Evolutionary conservation across 92 coral and sea anemone genomes (phyloP).

Genomic region (Blastomussa wellsi): DNA sequence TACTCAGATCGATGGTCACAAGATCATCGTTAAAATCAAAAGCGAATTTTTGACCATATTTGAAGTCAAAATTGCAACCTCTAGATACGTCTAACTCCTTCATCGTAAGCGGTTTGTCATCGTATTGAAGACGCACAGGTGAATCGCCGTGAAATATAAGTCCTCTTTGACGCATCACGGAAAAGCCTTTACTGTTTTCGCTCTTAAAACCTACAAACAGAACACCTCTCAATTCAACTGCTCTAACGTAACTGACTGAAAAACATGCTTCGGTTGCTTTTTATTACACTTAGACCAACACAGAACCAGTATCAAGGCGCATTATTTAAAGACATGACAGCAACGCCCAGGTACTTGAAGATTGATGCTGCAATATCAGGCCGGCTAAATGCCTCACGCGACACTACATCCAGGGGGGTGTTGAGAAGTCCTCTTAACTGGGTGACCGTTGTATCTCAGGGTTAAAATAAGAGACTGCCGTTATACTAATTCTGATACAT

Average conservation of each 20-base stretch:
- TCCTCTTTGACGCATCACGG: conserved; percentile 22
- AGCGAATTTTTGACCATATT: conserved; percentile 69
- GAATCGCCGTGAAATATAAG: conserved; percentile 14
- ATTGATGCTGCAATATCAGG: background rate
- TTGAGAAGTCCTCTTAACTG: too few relatives aligned
- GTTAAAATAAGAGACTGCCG: background rate
- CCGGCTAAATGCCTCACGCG: background rate
- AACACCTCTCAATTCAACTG: conserved; percentile 8
- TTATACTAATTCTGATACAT: background rate
- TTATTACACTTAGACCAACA: background rate
- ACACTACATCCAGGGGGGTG: background rate
- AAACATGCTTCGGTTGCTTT: background rate
- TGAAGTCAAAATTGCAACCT: conserved; percentile 78
- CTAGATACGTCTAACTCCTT: conserved; percentile 58
- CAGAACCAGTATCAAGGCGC: conserved; percentile 4
- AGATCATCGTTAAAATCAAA: conserved; percentile 54
- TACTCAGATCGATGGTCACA: conserved; percentile 51
- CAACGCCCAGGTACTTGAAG: conserved; percentile 17
- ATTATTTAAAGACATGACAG: conserved; percentile 3
- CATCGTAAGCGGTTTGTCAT: conserved; percentile 73
- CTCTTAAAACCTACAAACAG: background rate
- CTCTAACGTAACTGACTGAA: conserved; percentile 24
- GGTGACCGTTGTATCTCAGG: too few relatives aligned
- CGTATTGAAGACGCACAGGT: background rate
- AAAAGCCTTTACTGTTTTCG: background rate